These are phyloP conservation scores for Calosoma granatense DNA, from an alignment of 1,140 invertebrate genomes.

Conservation along the genomic window DNA sequence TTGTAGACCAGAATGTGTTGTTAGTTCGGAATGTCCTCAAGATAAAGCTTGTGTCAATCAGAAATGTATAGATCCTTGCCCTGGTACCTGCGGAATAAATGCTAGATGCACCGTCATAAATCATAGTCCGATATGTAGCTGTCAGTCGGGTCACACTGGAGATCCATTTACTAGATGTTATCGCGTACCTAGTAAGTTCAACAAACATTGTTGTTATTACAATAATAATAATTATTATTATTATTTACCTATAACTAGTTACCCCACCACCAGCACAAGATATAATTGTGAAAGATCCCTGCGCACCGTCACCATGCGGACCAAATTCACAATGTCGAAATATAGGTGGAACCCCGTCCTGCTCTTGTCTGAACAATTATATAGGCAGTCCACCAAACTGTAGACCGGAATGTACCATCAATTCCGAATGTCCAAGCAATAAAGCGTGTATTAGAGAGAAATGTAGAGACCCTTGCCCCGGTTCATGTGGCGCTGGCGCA, in stretches of 20 bases:
- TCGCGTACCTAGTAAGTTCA: constrained; percentile 45
- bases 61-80: constrained; percentile 58
- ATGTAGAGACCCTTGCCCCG: constrained; percentile 54
- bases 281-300: constrained; percentile 38
- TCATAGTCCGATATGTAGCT: constrained; percentile 53
- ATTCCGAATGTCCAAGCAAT: constrained; percentile 50
- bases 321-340: constrained; percentile 52
- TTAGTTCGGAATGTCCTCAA: constrained; percentile 47
- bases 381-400: constrained; percentile 55
- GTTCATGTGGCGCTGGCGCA: constrained; percentile 50
- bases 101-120: constrained; percentile 51
- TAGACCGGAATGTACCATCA: constrained; percentile 53
- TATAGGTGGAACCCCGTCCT: constrained; percentile 43
- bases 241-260: constrained; percentile 22
- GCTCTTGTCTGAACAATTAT: constrained; percentile 48
- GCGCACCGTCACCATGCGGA: constrained; percentile 58
- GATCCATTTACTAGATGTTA: constrained; percentile 47
- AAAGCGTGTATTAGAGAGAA: constrained; percentile 51
- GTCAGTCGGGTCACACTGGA: constrained; percentile 36
- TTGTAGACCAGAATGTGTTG: constrained; percentile 51
- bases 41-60: constrained; percentile 53
- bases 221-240: not conserved
- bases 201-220: constrained; percentile 28
- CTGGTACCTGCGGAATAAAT: constrained; percentile 49
- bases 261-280: constrained; percentile 28